A percentile compares a stretch with the other conserved stretches of the same genome.
phyloP scores from a whole-genome alignment of 2,113 vertebrate genomes.

The Garra rufa region DNA sequence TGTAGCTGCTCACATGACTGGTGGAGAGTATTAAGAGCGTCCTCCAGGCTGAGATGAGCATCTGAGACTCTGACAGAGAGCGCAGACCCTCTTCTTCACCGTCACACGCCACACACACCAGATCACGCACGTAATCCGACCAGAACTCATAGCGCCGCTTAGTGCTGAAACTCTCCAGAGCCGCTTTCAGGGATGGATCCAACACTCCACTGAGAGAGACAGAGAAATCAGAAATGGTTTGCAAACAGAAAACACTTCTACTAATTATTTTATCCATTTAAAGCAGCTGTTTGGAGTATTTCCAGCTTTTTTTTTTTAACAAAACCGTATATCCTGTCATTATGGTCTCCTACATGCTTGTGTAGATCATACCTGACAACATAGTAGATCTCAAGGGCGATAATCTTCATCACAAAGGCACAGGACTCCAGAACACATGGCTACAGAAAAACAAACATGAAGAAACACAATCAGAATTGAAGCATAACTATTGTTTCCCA shows the following conservation, averaged over 20 bases:
- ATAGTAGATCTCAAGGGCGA: conserved; percentile 96
- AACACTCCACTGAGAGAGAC: conserved; percentile 82
- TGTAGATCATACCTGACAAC: conserved; percentile 85
- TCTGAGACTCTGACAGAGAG: conserved; percentile 85
- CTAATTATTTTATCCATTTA: background rate
- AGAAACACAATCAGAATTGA: background rate
- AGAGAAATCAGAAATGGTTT: background rate
- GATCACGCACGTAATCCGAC: conserved; percentile 90
- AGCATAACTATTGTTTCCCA: no score
- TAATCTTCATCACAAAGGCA: conserved; percentile 97
- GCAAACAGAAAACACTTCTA: background rate
- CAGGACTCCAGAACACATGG: conserved; percentile 94
- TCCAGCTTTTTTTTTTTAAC: no score
- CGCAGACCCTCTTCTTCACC: conserved; percentile 83
- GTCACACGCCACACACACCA: conserved; percentile 85
- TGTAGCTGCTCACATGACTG: conserved; percentile 80
- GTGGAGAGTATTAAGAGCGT: conserved; percentile 93
- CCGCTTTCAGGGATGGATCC: conserved; percentile 90
- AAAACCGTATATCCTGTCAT: background rate
- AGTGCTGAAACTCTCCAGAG: conserved; percentile 85
- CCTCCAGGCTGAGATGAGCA: conserved; percentile 94
- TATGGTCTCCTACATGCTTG: background rate
- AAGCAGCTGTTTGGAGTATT: background rate
- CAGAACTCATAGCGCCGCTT: conserved; percentile 92
- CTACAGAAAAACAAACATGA: conserved; percentile 66